Percentiles rank a stretch among this genome's conserved stretches.
Evolutionary conservation across 2,797 vertebrate species (phyloP).

Genomic region (Synanceia verrucosa): DNA sequence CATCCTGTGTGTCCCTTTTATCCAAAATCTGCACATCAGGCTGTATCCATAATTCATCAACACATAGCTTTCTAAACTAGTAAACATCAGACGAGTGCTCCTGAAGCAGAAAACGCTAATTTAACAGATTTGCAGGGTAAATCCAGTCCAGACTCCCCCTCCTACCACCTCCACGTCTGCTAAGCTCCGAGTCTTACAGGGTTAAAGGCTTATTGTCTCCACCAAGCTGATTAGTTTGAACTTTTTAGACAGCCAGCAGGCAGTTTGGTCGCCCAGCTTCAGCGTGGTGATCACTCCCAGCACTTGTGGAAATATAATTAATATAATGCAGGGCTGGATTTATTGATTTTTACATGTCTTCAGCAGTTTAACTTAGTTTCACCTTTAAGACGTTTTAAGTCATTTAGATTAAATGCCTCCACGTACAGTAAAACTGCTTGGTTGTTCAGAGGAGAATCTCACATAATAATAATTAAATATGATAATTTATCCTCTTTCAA

Average conservation of each 20-base stretch:
- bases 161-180: conserved; percentile 29
- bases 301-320: background rate
- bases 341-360: background rate
- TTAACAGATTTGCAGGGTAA: conserved; percentile 28
- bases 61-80: background rate
- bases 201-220: conserved; percentile 73
- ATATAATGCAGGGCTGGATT: background rate
- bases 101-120: conserved; percentile 4
- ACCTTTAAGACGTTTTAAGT: background rate
- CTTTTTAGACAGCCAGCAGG: conserved; percentile 56
- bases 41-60: background rate
- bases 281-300: background rate
- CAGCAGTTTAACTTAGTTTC: background rate
- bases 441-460: conserved; percentile 1
- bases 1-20: background rate
- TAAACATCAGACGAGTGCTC: background rate
- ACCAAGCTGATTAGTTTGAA: conserved; percentile 73
- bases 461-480: no score
- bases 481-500: no score
- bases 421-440: background rate
- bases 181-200: conserved; percentile 66
- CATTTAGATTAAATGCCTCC: conserved; percentile 1
- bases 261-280: background rate
- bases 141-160: conserved; percentile 25
- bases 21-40: background rate